Percentiles rank a stretch among this genome's conserved stretches.
Evolutionary conservation across 2,797 vertebrate genomes (phyloP).

Genomic region (Macroramphosus scolopax): DNA sequence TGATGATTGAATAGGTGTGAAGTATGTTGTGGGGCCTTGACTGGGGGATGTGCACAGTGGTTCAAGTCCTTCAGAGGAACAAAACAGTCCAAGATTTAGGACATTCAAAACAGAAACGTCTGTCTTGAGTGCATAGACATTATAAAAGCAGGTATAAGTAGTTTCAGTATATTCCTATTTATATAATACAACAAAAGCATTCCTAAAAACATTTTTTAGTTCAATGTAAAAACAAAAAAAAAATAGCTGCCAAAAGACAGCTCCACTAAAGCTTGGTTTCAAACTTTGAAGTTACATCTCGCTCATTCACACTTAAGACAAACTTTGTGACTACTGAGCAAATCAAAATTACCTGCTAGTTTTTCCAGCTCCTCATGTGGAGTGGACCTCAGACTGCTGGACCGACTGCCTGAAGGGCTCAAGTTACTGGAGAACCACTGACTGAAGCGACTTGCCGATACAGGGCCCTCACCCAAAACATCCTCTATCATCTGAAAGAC

Average conservation of each 20-base stretch:
- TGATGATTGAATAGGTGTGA: constrained; percentile 92
- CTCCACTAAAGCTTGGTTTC: too few relatives aligned
- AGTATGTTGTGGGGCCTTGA: constrained; percentile 88
- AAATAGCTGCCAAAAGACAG: too few relatives aligned
- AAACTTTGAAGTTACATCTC: too few relatives aligned
- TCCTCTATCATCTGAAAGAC: constrained; percentile 94
- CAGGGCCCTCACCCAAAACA: constrained; percentile 91
- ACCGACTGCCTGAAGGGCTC: constrained; percentile 92
- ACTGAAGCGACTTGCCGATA: constrained; percentile 92
- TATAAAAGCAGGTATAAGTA: too few relatives aligned
- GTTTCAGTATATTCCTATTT: too few relatives aligned
- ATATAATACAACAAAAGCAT: too few relatives aligned
- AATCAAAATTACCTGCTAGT: constrained; percentile 95
- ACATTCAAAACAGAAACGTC: background rate
- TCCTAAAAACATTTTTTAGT: too few relatives aligned
- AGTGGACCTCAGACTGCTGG: constrained; percentile 94
- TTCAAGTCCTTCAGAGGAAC: constrained; percentile 80
- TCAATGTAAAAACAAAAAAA: too few relatives aligned
- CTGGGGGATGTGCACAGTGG: constrained; percentile 83
- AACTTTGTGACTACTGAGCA: too few relatives aligned
- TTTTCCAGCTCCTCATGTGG: constrained; percentile 96
- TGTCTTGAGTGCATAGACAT: too few relatives aligned
- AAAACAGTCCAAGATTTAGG: constrained; percentile 9
- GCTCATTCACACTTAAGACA: too few relatives aligned
- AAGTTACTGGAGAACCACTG: constrained; percentile 92